Percentiles rank a stretch among this genome's conserved stretches.
Evolutionary conservation across 1,140 invertebrate species (phyloP).

Genomic region (Steinernema khuongi): DNA sequence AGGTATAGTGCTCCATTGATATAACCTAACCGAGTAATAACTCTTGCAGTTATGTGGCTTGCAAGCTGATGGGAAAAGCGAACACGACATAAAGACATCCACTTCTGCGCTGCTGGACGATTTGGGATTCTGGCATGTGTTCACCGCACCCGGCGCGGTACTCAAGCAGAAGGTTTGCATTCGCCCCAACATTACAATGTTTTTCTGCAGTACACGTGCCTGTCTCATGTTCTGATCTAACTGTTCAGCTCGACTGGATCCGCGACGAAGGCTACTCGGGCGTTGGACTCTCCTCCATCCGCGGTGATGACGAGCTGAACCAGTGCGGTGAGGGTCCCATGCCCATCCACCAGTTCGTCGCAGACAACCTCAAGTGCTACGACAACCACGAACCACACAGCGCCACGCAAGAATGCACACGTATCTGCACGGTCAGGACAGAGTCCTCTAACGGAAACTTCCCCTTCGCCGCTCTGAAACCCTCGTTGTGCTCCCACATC

Average conservation of each 20-base stretch:
- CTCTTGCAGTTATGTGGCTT: neutral
- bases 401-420: neutral
- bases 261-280: neutral
- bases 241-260: neutral
- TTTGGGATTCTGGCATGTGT: neutral
- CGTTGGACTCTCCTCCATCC: neutral
- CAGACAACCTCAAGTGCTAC: neutral
- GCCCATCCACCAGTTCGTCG: neutral
- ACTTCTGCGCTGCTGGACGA: neutral
- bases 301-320: neutral
- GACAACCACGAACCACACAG: neutral
- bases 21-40: too few species aligned
- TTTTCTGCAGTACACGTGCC: too few species aligned
- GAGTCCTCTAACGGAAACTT: neutral
- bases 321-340: neutral
- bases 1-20: neutral
- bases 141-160: neutral
- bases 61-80: neutral
- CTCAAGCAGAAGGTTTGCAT: neutral
- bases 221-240: neutral
- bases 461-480: neutral
- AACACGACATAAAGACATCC: neutral
- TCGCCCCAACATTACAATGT: neutral
- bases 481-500: neutral
- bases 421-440: neutral